Base-by-base conservation (phyloP, 92 coral and sea anemone genomes). In the Actinostola sp. region DNA sequence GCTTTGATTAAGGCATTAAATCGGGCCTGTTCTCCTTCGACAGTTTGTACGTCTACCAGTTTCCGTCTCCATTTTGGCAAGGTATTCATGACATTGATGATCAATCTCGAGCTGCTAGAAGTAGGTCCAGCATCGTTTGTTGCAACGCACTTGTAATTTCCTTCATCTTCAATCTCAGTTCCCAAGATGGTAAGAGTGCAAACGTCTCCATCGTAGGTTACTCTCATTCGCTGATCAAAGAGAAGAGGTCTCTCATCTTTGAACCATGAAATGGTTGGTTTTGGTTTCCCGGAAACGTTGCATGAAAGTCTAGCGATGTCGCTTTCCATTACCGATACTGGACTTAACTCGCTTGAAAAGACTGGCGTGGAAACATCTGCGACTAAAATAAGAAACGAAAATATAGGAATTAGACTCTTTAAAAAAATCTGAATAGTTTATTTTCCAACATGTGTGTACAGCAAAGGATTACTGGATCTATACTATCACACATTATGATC, bases 81-180 rank as follows among this genome's bases (percentile, higher is more conserved):
- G 54, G 39, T 73, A 17, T 75, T 78, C 48, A 43, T 71, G 44
- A 86, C 88, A 26, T 82, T 85, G 2, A 95, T 91, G 67, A 80
- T 61, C 33, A 95, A 84, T 17, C 71, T 84, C n/a, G 95, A 85
- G 59, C 74, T 84, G 50, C 92, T 78, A 1, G 95, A 84, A 2
- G 87, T 83, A 6, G 88, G 81, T 9, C 99, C 99, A 45, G 82
- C 82, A 24, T 86, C 82, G 75, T 95, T 95, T 31, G 86, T 81
- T 13, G 95, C 99, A 19, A 78, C 61, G 43, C 93, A 82, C 52
- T 88, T 88, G 66, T 95, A 95, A 31, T 82, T 90, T 2, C 97
- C 99, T 44, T 81, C 90, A 56, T 95, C 99, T 25, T 76, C 87
- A 8, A 73, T 75, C 24, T 76, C 74, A 13, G 70, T 77, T 33